Evolutionary conservation across 2,888 invertebrate species (phyloP), one percentile per base, ranked within the genome.

Genomic region (Eubasilissa splendida): DNA sequence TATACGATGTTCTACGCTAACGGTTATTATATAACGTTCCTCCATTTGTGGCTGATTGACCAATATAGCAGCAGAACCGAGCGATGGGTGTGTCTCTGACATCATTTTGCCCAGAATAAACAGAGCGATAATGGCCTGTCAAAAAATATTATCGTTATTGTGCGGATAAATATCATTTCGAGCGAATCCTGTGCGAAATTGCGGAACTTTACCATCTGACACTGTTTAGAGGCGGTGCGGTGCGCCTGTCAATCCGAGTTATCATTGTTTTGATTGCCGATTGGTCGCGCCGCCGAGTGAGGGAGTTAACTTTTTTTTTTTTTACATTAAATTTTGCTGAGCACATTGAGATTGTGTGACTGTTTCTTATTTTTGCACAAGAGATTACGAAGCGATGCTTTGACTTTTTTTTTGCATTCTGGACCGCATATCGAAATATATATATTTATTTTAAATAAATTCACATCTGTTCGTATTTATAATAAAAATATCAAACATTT

Each of bases 71-170:
- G 56, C 31, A 5, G 71, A 54, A 8, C 56, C 71, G 71, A 58
- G 50, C 10, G 42, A 56, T 58, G 71, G 71, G 71, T 58, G 71
- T 56, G 71, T 73, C 71, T 33, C 33, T 73, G 71, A 73, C 71
- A 73, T 58, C 71, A 73, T 73, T 73, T 12, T 33, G 50, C 77
- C 68, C 68, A 50, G 68, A 77, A 77, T 77, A 77, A 77, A 77
- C 77, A 68, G 1, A 56, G 54, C 77, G 68, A 66, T 77, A 77
- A 77, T 77, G 68, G 68, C 77, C 68, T 77, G 77, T 68, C 68
- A 77, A 14, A 77, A 68, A 42, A 22, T 52, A 68, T 77, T 77
- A 68, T 68, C 77, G 56, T 54, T 68, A 73, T 73, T 73, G 56
- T 70, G 22, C 53, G 71, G 56, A 73, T 73, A 73, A 73, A 73